A percentile compares a stretch with the other conserved stretches of the same genome.
Evolutionary conservation across 2,888 invertebrate genomes (phyloP).

Genomic region (Heteromurus nitidus): DNA sequence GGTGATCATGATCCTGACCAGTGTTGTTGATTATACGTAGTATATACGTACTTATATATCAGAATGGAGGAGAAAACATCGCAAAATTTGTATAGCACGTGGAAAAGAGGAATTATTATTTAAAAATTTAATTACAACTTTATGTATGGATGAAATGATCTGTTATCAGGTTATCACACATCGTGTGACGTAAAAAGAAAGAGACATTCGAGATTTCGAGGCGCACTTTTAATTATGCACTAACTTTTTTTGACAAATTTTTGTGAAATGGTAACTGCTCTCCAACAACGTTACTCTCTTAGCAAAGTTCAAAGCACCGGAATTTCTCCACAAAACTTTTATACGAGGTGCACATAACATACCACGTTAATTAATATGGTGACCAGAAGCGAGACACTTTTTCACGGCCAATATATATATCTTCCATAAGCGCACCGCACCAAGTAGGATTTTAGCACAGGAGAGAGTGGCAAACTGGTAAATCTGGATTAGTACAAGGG

Average conservation of each 20-base stretch:
- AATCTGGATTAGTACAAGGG: conserved; percentile 33
- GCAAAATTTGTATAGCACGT: background rate
- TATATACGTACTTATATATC: background rate
- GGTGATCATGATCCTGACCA: conserved; percentile 13
- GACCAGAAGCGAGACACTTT: background rate
- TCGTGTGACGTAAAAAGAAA: too few species aligned
- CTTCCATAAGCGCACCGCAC: background rate
- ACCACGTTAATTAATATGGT: background rate
- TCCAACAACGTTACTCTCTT: too few species aligned
- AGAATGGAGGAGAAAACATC: background rate
- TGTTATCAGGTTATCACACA: background rate
- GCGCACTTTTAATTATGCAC: background rate
- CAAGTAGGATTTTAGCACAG: too few species aligned
- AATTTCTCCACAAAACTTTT: too few species aligned
- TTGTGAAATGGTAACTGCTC: too few species aligned
- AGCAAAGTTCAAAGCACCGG: too few species aligned
- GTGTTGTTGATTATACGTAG: background rate
- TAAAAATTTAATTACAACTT: too few species aligned
- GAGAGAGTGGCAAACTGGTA: conserved; percentile 28
- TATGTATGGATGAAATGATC: background rate
- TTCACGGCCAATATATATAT: background rate
- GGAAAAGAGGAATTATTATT: too few species aligned
- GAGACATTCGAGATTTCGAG: background rate
- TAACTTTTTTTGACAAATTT: too few species aligned
- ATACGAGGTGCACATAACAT: background rate